Evolutionary conservation across 2,888 invertebrate species (phyloP), one percentile per base, ranked within the genome.

Genomic region (Stenotaenia linearis): DNA sequence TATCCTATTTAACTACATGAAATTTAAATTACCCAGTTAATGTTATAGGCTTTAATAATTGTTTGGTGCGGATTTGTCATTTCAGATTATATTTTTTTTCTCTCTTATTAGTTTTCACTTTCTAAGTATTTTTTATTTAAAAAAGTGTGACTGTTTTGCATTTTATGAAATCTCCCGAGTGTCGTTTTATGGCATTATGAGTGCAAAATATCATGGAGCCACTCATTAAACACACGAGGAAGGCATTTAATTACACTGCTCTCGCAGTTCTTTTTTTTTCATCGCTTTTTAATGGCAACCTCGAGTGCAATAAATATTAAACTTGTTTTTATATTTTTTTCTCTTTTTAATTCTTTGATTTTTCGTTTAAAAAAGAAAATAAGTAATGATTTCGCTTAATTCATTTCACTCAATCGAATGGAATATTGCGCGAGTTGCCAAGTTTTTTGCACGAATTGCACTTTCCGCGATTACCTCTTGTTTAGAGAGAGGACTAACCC

Each of bases 191-290:
- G 28, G 69, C 69, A 69, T 28, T 69, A 69, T 69, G 69, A 69
- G 69, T 69, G 69, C 69, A 69, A 69, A 69, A 69, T 69, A 69
- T 69, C 69, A 69, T 69, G 69, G 69, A 69, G 69, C 69, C 69
- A 69, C 69, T 69, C 69, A 69, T 69, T 69, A 69, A 69, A 69
- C 69, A 69, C 69, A 69, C 25, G 69, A 69, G 69, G 69, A 69
- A 69, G 69, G 69, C 69, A 69, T 69, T 69, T 69, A 69, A 69
- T 69, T 69, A 69, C 69, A 69, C 69, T 23, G 69, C 69, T 69
- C 25, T 69, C 28, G 25, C 69, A 69, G 1, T 28, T 69, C 28
- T 69, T 69, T 69, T 56, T 45, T 28, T 69, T 69, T 69, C 69
- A 69, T 69, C 10, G 69, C 69, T 69, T 69, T 69, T 69, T 69